These are phyloP conservation scores for Schizopygopsis malacanthus DNA, from an alignment of 2,797 vertebrate genomes.

Conservation along the genomic window DNA sequence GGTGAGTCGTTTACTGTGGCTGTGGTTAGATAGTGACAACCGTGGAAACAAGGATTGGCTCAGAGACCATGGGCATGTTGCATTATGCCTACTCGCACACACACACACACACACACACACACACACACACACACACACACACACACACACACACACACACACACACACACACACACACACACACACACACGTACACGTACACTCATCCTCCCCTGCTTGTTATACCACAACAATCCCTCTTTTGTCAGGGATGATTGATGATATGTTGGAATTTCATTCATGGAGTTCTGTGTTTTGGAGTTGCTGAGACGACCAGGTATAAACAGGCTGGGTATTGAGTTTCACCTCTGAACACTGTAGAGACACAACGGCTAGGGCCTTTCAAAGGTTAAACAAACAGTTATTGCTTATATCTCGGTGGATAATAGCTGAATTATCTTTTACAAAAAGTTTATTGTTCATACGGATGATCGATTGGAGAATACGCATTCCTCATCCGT, in stretches of 20 bases:
- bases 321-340: constrained; percentile 68
- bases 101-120: constrained; percentile 14
- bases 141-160: neutral
- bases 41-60: constrained; percentile 5
- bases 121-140: constrained; percentile 22
- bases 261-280: constrained; percentile 76
- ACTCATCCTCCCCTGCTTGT: constrained; percentile 66
- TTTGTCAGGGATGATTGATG: constrained; percentile 78
- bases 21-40: constrained; percentile 43
- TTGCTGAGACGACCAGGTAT: constrained; percentile 80
- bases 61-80: constrained; percentile 27
- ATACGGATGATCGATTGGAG: constrained; percentile 59
- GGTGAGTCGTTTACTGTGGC: constrained; percentile 45
- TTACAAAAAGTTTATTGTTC: constrained; percentile 66
- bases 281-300: constrained; percentile 69
- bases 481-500: constrained; percentile 29
- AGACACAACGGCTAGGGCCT: constrained; percentile 62
- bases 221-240: constrained; percentile 67
- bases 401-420: constrained; percentile 70
- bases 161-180: constrained; percentile 20
- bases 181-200: constrained; percentile 24
- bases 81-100: constrained; percentile 32
- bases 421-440: constrained; percentile 74
- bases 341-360: constrained; percentile 70
- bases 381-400: constrained; percentile 76